A percentile compares a stretch with the other conserved stretches of the same genome.
These are phyloP conservation scores for Gnathonemus echidnorhynchus DNA, from an alignment of 2,113 vertebrate genomes.

Conservation along the genomic window DNA sequence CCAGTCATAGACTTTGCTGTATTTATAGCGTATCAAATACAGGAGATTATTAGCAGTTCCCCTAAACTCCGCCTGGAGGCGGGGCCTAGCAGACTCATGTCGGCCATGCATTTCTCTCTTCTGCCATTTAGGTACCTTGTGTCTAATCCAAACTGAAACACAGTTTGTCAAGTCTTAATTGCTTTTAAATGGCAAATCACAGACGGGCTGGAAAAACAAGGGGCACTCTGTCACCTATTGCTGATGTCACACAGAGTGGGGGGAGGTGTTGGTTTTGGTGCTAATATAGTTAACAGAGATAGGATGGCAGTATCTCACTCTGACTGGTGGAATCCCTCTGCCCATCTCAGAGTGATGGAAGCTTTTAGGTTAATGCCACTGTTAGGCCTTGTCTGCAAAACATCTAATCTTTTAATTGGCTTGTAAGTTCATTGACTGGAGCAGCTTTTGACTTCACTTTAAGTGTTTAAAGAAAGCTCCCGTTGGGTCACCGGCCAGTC, in stretches of 20 bases:
- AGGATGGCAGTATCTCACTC: neutral
- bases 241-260: neutral
- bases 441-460: neutral
- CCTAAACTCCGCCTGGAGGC: neutral
- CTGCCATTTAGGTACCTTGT: neutral
- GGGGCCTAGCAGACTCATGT: neutral
- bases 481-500: neutral
- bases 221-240: neutral
- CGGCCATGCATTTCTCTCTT: neutral
- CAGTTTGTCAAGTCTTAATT: neutral
- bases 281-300: neutral
- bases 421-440: neutral
- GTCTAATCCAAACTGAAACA: neutral
- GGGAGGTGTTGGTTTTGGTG: neutral
- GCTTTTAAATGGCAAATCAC: neutral
- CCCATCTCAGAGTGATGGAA: neutral
- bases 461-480: neutral
- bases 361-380: neutral
- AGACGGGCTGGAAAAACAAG: neutral
- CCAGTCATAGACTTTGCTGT: slow-evolving; percentile 1
- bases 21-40: slow-evolving; percentile 5
- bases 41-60: slow-evolving; percentile 23
- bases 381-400: neutral
- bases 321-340: neutral
- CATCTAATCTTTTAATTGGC: neutral